Conservation (phyloP, 2,797 vertebrate species). For the Pterois miles region DNA sequence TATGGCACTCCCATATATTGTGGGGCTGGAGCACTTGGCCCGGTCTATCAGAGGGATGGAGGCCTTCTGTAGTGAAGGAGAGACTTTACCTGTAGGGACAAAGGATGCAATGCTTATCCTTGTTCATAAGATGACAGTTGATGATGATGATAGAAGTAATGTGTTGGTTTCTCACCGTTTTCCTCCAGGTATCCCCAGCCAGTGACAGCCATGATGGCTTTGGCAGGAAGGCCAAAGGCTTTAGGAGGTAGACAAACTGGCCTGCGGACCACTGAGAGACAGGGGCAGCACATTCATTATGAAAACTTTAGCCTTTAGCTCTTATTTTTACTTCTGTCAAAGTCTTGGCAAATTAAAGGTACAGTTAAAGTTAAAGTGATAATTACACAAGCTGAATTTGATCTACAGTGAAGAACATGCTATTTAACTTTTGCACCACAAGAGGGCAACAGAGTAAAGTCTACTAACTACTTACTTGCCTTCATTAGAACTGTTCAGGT, state of each 20-base stretch:
- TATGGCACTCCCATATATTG: slow-evolving; percentile 81
- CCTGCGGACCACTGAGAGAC: slow-evolving; percentile 72
- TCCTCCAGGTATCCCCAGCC: slow-evolving; percentile 90
- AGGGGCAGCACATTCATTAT: neutral
- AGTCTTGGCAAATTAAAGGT: neutral
- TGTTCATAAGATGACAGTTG: neutral
- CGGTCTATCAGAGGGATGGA: slow-evolving; percentile 78
- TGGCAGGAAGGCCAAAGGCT: slow-evolving; percentile 69
- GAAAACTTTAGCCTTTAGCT: neutral
- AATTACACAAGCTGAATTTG: neutral
- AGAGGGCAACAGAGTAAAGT: slow-evolving; percentile 45
- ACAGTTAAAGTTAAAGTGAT: neutral
- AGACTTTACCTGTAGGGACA: slow-evolving; percentile 68
- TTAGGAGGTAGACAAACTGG: slow-evolving; percentile 91
- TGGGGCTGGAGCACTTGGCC: slow-evolving; percentile 76
- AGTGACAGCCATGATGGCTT: slow-evolving; percentile 76
- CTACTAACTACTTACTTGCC: neutral
- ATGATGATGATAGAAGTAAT: neutral
- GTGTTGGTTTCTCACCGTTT: slow-evolving; percentile 68
- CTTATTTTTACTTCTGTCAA: neutral
- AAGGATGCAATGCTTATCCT: neutral
- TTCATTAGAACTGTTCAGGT: neutral
- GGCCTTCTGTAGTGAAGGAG: slow-evolving; percentile 86
- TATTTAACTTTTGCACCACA: slow-evolving; percentile 29
- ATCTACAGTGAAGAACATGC: neutral